phyloP scores from a whole-genome alignment of 2,888 invertebrate genomes.

The Pyrocoelia pectoralis region DNA sequence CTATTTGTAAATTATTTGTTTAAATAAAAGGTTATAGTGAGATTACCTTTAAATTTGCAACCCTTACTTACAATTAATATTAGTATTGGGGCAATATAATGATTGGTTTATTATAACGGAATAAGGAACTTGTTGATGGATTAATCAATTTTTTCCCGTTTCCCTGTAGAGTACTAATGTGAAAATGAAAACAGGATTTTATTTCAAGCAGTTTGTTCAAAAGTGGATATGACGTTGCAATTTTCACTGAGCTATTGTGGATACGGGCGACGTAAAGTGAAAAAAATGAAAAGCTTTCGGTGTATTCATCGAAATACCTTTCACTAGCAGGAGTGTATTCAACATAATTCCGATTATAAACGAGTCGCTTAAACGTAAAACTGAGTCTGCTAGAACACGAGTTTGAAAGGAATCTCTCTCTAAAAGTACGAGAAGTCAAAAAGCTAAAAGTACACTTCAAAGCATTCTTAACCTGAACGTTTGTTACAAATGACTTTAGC shows the following conservation, averaged over 20 bases:
- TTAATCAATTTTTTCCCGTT: too few relatives aligned
- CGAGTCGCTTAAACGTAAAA: slow-evolving; percentile 38
- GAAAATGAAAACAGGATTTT: too few relatives aligned
- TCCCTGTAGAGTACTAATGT: too few relatives aligned
- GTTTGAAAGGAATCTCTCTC: slow-evolving; percentile 30
- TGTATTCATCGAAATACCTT: slow-evolving; percentile 23
- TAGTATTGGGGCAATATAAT: too few relatives aligned
- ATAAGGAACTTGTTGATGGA: too few relatives aligned
- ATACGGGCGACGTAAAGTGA: slow-evolving; percentile 6
- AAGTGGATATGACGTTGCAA: too few relatives aligned
- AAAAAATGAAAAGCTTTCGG: slow-evolving; percentile 16
- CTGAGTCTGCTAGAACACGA: slow-evolving; percentile 37
- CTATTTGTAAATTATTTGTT: too few relatives aligned
- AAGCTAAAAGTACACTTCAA: slow-evolving; percentile 41
- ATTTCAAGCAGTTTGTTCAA: too few relatives aligned
- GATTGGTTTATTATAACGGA: too few relatives aligned
- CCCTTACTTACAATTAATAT: too few relatives aligned
- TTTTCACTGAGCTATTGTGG: not conserved
- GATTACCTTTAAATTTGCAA: too few relatives aligned
- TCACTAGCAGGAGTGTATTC: slow-evolving; percentile 33
- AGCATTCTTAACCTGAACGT: slow-evolving; percentile 37
- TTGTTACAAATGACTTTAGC: slow-evolving; percentile 38
- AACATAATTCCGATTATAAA: slow-evolving; percentile 42
- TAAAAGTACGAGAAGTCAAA: slow-evolving; percentile 38
- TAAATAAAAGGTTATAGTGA: too few relatives aligned